Evolutionary conservation across 2,797 vertebrate species (phyloP).

Genomic region (Pogoniulus pusillus): DNA sequence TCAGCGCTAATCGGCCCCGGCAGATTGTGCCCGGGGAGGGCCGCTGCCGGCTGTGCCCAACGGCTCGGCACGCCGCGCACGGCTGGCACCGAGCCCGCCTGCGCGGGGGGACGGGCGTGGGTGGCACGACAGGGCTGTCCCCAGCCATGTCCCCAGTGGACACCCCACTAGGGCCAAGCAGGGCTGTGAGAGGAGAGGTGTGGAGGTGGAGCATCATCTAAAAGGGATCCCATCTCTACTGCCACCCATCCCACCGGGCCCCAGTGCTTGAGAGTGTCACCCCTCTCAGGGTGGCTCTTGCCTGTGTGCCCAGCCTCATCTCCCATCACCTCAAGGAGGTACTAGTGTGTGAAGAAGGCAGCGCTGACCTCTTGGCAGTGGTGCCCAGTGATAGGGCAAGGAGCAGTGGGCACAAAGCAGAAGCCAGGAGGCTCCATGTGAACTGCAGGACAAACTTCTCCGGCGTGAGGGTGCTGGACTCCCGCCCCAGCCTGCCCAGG

Average conservation of each 20-base stretch:
- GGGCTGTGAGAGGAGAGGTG: no score
- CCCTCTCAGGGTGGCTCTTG: neutral
- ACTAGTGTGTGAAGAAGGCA: no score
- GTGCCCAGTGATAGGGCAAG: no score
- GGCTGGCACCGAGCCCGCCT: neutral
- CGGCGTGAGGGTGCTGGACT: no score
- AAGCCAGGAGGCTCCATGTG: no score
- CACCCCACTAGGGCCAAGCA: neutral
- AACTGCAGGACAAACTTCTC: no score
- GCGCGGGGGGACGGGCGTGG: neutral
- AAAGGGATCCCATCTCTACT: no score
- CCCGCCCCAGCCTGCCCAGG: no score
- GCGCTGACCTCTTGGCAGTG: no score
- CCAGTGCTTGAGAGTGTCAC: neutral
- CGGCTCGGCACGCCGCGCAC: neutral
- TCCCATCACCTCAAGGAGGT: no score
- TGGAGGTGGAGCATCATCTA: neutral
- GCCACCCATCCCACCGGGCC: neutral
- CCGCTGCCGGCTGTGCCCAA: neutral
- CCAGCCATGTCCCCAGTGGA: neutral
- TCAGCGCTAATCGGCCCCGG: conserved; percentile 2
- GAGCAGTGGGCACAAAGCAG: no score
- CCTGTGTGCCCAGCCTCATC: neutral
- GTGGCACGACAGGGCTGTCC: no score
- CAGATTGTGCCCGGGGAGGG: neutral